Conservation (phyloP, 2,888 invertebrate genomes). For the Dermolepida albohirtum region DNA sequence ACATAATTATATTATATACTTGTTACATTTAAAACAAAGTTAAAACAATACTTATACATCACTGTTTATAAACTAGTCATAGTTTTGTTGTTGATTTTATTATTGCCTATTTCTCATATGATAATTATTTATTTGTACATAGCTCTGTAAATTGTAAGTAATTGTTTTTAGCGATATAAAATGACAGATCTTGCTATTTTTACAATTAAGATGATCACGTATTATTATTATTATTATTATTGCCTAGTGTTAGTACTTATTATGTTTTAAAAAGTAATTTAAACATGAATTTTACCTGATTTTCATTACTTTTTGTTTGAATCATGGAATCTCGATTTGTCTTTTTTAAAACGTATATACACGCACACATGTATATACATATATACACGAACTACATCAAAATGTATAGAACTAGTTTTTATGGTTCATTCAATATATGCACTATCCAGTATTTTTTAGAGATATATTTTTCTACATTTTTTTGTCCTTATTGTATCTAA, state of each 20-base stretch:
- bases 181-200: conserved; percentile 38
- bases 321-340: conserved; percentile 26
- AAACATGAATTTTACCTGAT: conserved; percentile 27
- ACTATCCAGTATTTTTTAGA: conserved; percentile 40
- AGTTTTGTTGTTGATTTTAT: conserved; percentile 51
- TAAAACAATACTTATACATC: conserved; percentile 43
- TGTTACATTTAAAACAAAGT: conserved; percentile 37
- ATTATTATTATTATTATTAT: conserved; percentile 22
- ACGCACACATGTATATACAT: too few relatives aligned
- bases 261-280: conserved; percentile 15
- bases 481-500: conserved; percentile 13
- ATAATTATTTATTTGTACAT: conserved; percentile 52
- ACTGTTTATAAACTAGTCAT: conserved; percentile 59
- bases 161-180: conserved; percentile 36
- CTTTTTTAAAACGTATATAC: conserved; percentile 19
- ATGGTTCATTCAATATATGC: conserved; percentile 24
- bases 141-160: conserved; percentile 43
- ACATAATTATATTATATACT: conserved; percentile 29
- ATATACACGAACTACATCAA: conserved; percentile 25
- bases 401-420: conserved; percentile 33
- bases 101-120: conserved; percentile 41
- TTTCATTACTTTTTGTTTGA: conserved; percentile 17
- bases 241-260: conserved; percentile 27
- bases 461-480: conserved; percentile 32
- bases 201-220: conserved; percentile 27